phyloP scores from a whole-genome alignment of 1,140 invertebrate genomes.

The Heliconius himera region DNA sequence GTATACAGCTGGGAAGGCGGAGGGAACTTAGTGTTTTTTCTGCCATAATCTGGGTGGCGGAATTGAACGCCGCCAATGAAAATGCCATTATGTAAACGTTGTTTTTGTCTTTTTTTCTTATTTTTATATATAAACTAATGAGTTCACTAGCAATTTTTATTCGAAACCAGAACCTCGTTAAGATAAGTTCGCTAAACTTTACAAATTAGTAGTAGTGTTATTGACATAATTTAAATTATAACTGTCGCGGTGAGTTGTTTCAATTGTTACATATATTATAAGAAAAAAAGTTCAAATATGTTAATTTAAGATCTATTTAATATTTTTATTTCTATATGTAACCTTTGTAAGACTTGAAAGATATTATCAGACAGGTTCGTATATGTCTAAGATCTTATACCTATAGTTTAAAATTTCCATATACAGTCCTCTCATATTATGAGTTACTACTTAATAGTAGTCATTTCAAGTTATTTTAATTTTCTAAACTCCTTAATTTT shows the following conservation, averaged over 20 bases:
- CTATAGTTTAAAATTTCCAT: no score
- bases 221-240: neutral
- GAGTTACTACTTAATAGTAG: no score
- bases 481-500: no score
- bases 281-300: neutral
- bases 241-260: neutral
- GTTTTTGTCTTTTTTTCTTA: neutral
- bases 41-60: no score
- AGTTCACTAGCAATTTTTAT: neutral
- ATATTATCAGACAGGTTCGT: no score
- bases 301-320: neutral
- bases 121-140: neutral
- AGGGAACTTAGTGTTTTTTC: no score
- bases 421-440: no score
- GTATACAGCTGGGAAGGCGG: no score
- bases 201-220: neutral
- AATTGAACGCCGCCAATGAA: neutral
- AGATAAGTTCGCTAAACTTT: neutral
- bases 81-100: neutral
- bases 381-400: no score
- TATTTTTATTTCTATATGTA: no score
- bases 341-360: no score
- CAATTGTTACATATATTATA: neutral
- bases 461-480: no score
- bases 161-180: neutral